Base-by-base conservation (phyloP, 2,888 invertebrate genomes). In the Pteria penguin region DNA sequence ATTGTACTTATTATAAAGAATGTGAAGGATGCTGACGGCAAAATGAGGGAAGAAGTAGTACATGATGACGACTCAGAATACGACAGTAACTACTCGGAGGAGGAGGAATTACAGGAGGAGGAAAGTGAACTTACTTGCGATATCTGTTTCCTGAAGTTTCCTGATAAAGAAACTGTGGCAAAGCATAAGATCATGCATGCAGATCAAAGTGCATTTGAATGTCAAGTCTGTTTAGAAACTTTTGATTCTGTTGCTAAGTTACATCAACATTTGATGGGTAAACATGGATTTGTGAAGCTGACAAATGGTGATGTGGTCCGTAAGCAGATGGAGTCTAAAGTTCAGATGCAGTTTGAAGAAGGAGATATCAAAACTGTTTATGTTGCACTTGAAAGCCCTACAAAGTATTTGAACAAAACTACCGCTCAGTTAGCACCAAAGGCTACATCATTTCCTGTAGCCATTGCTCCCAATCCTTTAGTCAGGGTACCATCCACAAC, bases 1-100 rank as follows among this genome's bases (percentile, higher is more conserved):
- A 24, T 60, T 65, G 74, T 77, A 36, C 33, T 65, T 4, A 74
- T 74, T 36, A 74, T 77, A 27, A 69, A 77, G 57, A 77, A 74
- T 32, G 70, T 60, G 54, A 52, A 72, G 66, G 57, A 57, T 70
- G 11, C 65, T 58, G 29, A 26, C 32, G 36, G 68, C 61, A 8
- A 45, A 45, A 18, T 45, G 18, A 45, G 11, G 18, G 63, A 73
- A 57, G 73, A 76, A 36, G 73, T 73, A 22, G 31, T 70, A 22
- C 58, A 76, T 8, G 45, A 45, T 18, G 45, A 45, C 11, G 45
- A 45, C 18, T 45, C 45, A 45, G 71, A 73, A 26, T 62, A 70
- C 32, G 72, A 76, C 54, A 65, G 55, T 22, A 60, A 76, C 24
- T 67, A 69, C 24, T 60, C 73, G 45, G 62, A 33, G 29, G 54